Base-by-base conservation (phyloP, 2,888 invertebrate species). In the Dione juno region DNA sequence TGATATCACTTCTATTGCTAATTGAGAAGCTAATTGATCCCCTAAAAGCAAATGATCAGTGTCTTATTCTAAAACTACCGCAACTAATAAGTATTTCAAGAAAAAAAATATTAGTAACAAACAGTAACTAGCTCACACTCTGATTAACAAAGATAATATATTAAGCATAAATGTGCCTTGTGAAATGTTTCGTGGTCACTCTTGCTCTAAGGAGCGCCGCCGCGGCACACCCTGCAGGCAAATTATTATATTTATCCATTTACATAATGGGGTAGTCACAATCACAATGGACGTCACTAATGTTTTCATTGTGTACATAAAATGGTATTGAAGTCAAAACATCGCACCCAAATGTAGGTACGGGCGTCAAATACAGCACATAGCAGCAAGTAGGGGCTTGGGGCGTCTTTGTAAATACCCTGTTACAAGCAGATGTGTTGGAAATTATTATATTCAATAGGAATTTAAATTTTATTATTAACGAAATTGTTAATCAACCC, bases 201-300 rank as follows among this genome's bases (percentile, higher is more conserved):
- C 9, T 16, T 59, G 43, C 9, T 67, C 67, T 52, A 16, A 16
- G 67, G 59, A 28, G n/a, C n/a, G n/a, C 28, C 28, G 28, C 28
- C 28, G 59, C 21, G 10, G 1, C 58, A 43, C 75, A 81, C 59
- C 81, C 80, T 80, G 65, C 74, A 43, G 77, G 79, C 74, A 78
- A 77, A 85, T 83, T 81, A 85, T 82, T 81, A 79, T 81, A 82
- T 83, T 84, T 81, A 76, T 74, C 80, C 78, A 83, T 84, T 84
- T 83, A 85, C 81, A 81, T 84, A 84, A 82, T 80, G 78, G 75
- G 63, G 48, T 65, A 64, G 61, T 59, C 43, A 28, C 41, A 41
- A 37, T 52, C 59, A 69, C 71, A 68, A 59, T 68, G 48, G 70
- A 35, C 58, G 64, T 64, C 35, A 52, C 41, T 37, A 66, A 58